phyloP scores from a whole-genome alignment of 2,888 invertebrate species.

The Lasioglossum calceatum region DNA sequence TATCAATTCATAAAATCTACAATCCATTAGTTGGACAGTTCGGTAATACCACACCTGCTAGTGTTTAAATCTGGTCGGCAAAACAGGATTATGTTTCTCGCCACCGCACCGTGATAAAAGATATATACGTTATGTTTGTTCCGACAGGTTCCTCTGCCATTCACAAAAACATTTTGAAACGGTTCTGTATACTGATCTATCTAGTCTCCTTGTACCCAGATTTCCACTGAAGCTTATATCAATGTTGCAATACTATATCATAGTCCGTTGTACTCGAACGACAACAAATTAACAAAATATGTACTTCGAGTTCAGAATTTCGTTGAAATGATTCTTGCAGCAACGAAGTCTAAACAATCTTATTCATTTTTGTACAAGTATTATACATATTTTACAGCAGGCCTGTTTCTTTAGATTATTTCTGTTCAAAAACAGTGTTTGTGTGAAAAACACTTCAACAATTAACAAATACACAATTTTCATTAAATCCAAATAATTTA shows the following conservation, averaged over 20 bases:
- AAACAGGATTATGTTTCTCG: constrained; percentile 48
- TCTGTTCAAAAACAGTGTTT: not conserved
- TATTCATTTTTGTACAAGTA: too few species aligned
- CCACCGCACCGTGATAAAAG: constrained; percentile 17
- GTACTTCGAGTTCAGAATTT: too few species aligned
- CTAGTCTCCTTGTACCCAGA: not conserved
- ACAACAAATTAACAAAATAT: too few species aligned
- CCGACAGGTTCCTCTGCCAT: constrained; percentile 26
- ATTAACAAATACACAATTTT: not conserved
- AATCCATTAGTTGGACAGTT: not conserved
- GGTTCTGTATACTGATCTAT: constrained; percentile 44
- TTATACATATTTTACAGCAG: not conserved
- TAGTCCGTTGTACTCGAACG: too few species aligned
- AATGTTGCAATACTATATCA: not conserved
- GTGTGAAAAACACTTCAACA: not conserved
- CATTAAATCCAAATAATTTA: not conserved
- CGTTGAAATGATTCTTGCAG: too few species aligned
- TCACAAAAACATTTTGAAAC: constrained; percentile 42
- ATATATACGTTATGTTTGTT: constrained; percentile 50
- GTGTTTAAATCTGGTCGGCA: constrained; percentile 21
- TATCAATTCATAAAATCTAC: not conserved
- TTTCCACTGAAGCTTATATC: not conserved
- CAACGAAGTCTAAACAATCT: too few species aligned
- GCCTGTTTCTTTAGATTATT: not conserved
- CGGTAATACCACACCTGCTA: not conserved